phyloP scores from a whole-genome alignment of 2,888 invertebrate species.

The Zeuzera pyrina region DNA sequence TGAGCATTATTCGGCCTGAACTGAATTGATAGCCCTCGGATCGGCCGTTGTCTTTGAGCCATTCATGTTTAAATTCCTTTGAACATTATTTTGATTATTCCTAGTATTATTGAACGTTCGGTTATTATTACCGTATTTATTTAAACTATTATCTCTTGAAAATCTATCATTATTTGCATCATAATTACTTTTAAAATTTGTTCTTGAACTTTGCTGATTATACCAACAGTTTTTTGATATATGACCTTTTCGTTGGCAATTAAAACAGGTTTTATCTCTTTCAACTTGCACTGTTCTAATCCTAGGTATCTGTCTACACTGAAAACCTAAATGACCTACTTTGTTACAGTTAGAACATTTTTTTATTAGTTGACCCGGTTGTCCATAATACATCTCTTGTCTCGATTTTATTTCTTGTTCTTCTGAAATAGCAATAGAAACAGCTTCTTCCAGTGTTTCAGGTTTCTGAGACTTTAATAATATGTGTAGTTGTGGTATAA shows the following conservation, averaged over 20 bases:
- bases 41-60: conserved; percentile 10
- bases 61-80: conserved; percentile 12
- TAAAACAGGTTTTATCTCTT: no score
- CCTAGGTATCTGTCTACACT: no score
- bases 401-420: conserved; percentile 1
- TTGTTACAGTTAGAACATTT: background rate
- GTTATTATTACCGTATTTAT: no score
- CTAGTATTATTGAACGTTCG: no score
- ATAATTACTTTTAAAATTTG: no score
- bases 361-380: background rate
- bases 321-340: background rate
- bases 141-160: no score
- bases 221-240: no score
- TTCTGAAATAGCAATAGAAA: background rate
- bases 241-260: no score
- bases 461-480: background rate
- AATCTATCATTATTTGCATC: no score
- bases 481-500: background rate
- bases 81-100: no score
- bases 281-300: no score
- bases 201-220: no score
- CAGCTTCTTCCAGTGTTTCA: background rate
- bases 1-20: conserved; percentile 11
- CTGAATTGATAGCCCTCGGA: conserved; percentile 7
- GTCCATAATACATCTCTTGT: background rate